Percentiles rank a stretch among this genome's conserved stretches.
phyloP scores from a whole-genome alignment of 2,888 invertebrate species.

The Heliconius ethilla region DNA sequence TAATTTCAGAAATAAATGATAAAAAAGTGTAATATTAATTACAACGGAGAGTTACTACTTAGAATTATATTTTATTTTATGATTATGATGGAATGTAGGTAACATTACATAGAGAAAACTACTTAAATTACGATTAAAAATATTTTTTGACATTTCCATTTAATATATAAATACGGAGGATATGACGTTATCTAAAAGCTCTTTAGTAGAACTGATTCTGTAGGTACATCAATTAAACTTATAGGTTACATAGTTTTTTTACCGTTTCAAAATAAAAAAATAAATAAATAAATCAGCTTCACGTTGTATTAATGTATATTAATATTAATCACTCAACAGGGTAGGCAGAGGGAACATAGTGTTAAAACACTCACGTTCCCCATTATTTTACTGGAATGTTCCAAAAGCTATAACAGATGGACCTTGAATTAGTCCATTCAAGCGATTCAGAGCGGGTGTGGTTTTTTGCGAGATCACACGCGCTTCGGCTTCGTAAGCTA shows the following conservation, averaged over 20 bases:
- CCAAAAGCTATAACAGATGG: background rate
- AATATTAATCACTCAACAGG: no score
- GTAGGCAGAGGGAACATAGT: no score
- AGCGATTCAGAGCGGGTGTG: conserved; percentile 10
- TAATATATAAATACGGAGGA: background rate
- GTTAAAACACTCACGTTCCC: no score
- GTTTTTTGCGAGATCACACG: conserved; percentile 14
- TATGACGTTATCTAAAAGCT: conserved; percentile 1
- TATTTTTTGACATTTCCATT: background rate
- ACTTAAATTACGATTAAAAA: background rate
- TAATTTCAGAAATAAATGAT: no score
- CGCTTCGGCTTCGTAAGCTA: background rate
- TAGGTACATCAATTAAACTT: background rate
- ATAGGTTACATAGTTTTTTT: background rate
- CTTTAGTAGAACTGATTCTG: no score
- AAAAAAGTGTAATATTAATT: no score
- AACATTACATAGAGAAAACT: background rate
- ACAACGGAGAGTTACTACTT: background rate
- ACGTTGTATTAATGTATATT: no score
- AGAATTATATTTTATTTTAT: background rate
- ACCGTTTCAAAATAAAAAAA: no score
- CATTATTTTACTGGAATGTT: background rate
- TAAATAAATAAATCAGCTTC: no score
- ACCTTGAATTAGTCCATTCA: conserved; percentile 19
- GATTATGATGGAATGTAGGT: background rate